Evolutionary conservation across 2,113 vertebrate species (phyloP).

Genomic region (Seriola rivoliana): DNA sequence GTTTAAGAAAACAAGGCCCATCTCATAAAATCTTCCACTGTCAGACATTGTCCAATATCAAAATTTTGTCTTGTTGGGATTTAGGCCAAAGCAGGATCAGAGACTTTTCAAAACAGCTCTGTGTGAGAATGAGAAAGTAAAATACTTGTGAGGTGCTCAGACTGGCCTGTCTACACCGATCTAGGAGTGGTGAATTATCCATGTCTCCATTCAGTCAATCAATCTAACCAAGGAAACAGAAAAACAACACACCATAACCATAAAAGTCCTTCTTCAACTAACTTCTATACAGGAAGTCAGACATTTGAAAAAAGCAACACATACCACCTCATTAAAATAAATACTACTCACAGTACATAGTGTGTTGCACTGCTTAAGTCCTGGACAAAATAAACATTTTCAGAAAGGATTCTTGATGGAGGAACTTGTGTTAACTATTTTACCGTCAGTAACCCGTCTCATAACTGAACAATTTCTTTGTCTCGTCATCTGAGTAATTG

Average conservation of each 20-base stretch:
- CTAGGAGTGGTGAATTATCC: slow-evolving; percentile 25
- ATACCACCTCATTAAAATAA: not conserved
- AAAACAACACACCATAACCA: not conserved
- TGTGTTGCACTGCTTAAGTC: not conserved
- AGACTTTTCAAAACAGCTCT: not conserved
- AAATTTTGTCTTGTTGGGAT: slow-evolving; percentile 9
- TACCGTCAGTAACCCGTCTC: too few relatives aligned
- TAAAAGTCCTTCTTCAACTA: not conserved
- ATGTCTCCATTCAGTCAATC: not conserved
- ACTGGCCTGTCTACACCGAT: slow-evolving; percentile 14
- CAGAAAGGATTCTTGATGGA: not conserved
- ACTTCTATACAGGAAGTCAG: not conserved
- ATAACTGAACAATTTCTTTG: not conserved
- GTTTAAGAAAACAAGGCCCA: slow-evolving; percentile 21
- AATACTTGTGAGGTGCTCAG: slow-evolving; percentile 25
- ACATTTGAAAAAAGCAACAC: not conserved
- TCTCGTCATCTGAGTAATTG: not conserved
- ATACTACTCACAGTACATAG: not conserved
- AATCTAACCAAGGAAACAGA: not conserved
- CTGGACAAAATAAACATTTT: not conserved
- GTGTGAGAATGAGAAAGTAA: not conserved
- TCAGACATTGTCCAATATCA: not conserved
- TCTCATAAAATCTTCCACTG: slow-evolving; percentile 27
- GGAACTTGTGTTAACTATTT: not conserved
- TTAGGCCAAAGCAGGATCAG: not conserved